A percentile compares a stretch with the other conserved stretches of the same genome.
These are phyloP conservation scores for Pomatostomus ruficeps DNA, from an alignment of 2,113 vertebrate species.

Conservation along the genomic window DNA sequence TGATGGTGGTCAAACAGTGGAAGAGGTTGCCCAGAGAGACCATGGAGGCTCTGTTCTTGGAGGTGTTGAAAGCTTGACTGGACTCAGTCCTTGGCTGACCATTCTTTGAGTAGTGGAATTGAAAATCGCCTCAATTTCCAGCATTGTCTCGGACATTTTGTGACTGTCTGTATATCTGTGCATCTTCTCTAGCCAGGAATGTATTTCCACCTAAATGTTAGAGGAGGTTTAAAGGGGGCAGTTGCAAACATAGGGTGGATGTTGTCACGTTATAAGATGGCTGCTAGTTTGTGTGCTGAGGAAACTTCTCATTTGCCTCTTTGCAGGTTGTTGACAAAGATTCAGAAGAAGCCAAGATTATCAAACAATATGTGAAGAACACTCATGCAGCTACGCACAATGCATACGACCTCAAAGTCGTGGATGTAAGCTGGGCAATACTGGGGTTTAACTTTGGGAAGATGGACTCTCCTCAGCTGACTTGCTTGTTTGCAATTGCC, in stretches of 20 bases:
- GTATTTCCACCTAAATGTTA: neutral
- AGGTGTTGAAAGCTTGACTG: neutral
- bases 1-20: neutral
- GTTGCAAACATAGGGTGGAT: neutral
- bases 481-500: neutral
- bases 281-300: neutral
- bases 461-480: neutral
- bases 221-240: neutral
- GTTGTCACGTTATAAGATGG: neutral
- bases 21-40: neutral
- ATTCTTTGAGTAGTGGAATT: neutral
- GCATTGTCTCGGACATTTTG: neutral
- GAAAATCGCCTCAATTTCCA: neutral
- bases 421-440: constrained; percentile 80
- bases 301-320: neutral
- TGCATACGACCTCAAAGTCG: constrained; percentile 88
- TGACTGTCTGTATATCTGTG: neutral
- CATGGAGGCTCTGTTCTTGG: neutral
- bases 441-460: neutral
- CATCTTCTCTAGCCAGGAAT: neutral
- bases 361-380: constrained; percentile 92
- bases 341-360: constrained; percentile 85
- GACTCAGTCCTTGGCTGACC: neutral
- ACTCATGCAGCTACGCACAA: constrained; percentile 97
- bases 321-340: constrained; percentile 88